These are phyloP conservation scores for Chaunax sp. DNA, from an alignment of 2,797 vertebrate species.

Conservation along the genomic window DNA sequence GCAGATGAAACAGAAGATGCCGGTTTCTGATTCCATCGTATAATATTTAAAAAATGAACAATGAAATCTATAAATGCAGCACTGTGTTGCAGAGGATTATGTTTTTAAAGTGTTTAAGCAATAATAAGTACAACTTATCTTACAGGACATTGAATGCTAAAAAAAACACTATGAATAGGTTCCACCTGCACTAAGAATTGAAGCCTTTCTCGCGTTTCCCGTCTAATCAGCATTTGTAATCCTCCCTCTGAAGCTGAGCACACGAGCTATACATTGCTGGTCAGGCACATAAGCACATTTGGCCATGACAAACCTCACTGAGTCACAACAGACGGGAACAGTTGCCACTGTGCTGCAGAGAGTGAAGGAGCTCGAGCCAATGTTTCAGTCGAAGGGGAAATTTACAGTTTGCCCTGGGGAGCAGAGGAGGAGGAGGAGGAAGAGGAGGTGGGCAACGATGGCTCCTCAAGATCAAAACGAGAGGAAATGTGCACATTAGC, in stretches of 20 bases:
- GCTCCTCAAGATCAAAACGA: slow-evolving; percentile 65
- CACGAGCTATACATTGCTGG: slow-evolving; percentile 44
- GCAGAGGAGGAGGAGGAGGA: slow-evolving; percentile 1
- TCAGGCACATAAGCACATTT: slow-evolving; percentile 59
- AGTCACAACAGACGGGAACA: slow-evolving; percentile 74
- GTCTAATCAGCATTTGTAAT: slow-evolving; percentile 25
- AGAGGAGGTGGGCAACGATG: slow-evolving; percentile 9
- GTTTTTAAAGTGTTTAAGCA: no score
- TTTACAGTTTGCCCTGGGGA: slow-evolving; percentile 64
- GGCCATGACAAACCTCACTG: slow-evolving; percentile 63
- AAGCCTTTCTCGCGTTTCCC: neutral
- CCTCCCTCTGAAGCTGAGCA: slow-evolving; percentile 35
- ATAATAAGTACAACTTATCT: no score
- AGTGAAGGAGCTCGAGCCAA: slow-evolving; percentile 43
- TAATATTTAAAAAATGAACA: neutral
- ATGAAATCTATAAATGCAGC: neutral
- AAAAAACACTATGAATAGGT: neutral
- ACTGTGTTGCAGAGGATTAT: slow-evolving; percentile 2
- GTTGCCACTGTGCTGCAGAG: slow-evolving; percentile 65
- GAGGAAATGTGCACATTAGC: slow-evolving; percentile 64
- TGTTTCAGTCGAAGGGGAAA: slow-evolving; percentile 63
- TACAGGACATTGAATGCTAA: no score
- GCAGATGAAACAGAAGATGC: neutral
- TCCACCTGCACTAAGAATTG: neutral
- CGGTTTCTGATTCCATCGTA: neutral